Conservation (phyloP, 2,888 invertebrate species). For the Cheiracanthium punctorium region DNA sequence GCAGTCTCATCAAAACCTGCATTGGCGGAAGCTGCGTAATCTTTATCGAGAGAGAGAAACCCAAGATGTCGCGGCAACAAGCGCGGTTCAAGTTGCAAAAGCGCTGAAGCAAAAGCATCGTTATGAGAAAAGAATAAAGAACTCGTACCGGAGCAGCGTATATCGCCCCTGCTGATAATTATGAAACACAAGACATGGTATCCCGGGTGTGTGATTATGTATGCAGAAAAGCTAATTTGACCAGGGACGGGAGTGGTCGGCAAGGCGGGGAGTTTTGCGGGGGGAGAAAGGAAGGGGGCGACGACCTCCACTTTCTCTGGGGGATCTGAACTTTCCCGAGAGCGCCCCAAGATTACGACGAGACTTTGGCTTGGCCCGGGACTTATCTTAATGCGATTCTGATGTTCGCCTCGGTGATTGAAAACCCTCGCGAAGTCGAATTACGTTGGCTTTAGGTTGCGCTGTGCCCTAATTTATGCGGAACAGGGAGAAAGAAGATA, state of each 20-base stretch:
- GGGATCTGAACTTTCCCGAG: neutral
- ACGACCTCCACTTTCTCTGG: neutral
- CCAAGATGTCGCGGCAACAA: too few relatives aligned
- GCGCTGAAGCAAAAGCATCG: neutral
- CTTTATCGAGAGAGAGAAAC: too few relatives aligned
- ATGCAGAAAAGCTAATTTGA: slow-evolving; percentile 51
- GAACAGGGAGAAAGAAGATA: too few relatives aligned
- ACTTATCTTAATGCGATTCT: neutral
- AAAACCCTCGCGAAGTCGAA: neutral
- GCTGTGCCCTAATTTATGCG: too few relatives aligned
- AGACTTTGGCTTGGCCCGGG: neutral
- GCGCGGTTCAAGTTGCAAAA: too few relatives aligned
- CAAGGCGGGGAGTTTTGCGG: too few relatives aligned
- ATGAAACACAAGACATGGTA: slow-evolving; percentile 1
- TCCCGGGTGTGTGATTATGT: neutral
- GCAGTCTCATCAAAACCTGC: too few relatives aligned
- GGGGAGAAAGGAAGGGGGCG: slow-evolving; percentile 4
- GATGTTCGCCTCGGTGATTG: neutral
- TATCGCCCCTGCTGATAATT: neutral
- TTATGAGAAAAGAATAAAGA: neutral
- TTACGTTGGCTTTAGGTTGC: neutral
- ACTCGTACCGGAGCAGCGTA: neutral
- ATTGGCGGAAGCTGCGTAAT: too few relatives aligned
- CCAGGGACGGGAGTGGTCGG: neutral
- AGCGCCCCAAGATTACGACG: neutral